Conservation (phyloP, 2,113 vertebrate species). For the Prinia subflava region DNA sequence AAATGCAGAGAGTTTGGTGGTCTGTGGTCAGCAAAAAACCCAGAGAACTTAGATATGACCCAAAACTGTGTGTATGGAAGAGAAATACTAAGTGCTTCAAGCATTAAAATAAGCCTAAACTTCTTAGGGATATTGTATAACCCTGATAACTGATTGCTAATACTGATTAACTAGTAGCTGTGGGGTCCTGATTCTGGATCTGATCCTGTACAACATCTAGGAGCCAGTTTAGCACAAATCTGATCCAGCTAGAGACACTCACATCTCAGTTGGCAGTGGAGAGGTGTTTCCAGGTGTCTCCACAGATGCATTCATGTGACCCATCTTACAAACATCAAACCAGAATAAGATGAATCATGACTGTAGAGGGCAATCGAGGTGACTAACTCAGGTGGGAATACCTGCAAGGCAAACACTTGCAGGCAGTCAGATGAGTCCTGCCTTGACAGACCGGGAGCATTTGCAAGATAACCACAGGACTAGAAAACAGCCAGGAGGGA, state of each 20-base stretch:
- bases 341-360: not conserved
- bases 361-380: accelerated
- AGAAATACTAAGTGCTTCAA: not conserved
- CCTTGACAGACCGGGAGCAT: not conserved
- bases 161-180: not conserved
- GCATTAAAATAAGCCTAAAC: not conserved
- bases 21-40: not conserved
- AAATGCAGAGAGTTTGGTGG: not conserved
- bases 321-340: not conserved
- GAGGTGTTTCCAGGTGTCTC: not conserved
- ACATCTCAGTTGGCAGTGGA: not conserved
- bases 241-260: not conserved
- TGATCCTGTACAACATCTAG: not conserved
- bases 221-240: not conserved
- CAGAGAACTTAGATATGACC: not conserved
- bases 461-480: not conserved
- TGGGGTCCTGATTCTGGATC: not conserved
- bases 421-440: not conserved
- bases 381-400: not conserved
- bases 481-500: not conserved
- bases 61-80: not conserved
- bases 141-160: not conserved
- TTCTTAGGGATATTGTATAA: not conserved
- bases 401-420: not conserved
- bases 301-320: not conserved